Evolutionary conservation across 2,888 invertebrate species (phyloP), one percentile per base, ranked within the genome.

Genomic region (Tyria jacobaeae): DNA sequence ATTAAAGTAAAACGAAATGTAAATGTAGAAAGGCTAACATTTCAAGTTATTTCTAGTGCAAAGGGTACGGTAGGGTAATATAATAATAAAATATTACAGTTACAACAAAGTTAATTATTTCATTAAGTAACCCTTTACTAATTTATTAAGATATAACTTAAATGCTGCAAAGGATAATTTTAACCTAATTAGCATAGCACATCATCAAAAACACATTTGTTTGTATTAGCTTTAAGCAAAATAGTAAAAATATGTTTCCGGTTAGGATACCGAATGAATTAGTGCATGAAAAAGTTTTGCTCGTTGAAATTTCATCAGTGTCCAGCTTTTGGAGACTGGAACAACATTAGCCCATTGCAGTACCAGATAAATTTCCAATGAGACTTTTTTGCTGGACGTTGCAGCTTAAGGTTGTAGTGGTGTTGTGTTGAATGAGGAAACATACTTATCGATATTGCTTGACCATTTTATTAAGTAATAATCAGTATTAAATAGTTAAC

Each of bases 301-400:
- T 85, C 85, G 82, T 89, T 81, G 83, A 81, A 87, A 85, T 89
- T 89, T 86, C 88, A 87, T 88, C 88, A 89, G 87, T 60, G 71
- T 58, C 60, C 60, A 64, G 68, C 57, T 67, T 73, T 66, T 60
- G 65, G 56, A 62, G 50, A 24, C 56, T 81, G 82, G 82, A 87
- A 87, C 87, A 88, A 87, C 85, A 86, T 88, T 83, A 85, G 79
- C 76, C 70, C 70, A 68, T 73, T 71, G 73, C 70, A 74, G 71
- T 76, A 50, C 37, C 73, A 87, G 84, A 91, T 91, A 91, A 89
- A 91, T 92, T 89, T 86, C 81, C 86, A 89, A 91, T 90, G 89
- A 88, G 80, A 77, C 74, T 91, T 91, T n/a, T 90, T 89, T 87
- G 83, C 83, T 79, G 73, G 73, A 73, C 82, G 71, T 76, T 87